Evolutionary conservation across 2,113 vertebrate genomes (phyloP).

Genomic region (Atractosteus spatula): DNA sequence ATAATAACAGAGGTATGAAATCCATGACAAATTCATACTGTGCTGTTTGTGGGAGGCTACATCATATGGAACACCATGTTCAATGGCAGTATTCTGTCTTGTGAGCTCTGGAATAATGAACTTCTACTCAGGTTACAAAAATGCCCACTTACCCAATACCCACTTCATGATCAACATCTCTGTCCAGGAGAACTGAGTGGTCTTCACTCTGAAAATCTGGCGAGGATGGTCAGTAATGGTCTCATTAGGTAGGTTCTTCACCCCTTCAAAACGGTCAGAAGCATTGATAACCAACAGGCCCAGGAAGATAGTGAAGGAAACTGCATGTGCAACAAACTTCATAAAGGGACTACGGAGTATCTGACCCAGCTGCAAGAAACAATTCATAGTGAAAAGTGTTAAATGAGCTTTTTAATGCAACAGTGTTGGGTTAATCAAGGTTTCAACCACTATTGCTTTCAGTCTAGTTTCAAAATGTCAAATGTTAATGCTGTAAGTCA

Average conservation of each 20-base stretch:
- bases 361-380: slow-evolving; percentile 79
- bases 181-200: slow-evolving; percentile 96
- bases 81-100: not conserved
- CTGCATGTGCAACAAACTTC: slow-evolving; percentile 96
- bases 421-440: too few species aligned
- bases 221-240: slow-evolving; percentile 92
- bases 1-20: too few species aligned
- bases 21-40: too few species aligned
- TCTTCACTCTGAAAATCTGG: slow-evolving; percentile 94
- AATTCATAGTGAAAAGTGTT: not conserved
- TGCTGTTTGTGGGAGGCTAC: too few species aligned
- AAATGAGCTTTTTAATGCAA: too few species aligned
- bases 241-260: slow-evolving; percentile 93
- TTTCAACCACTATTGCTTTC: too few species aligned
- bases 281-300: slow-evolving; percentile 88
- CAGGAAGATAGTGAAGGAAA: slow-evolving; percentile 94
- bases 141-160: slow-evolving; percentile 84
- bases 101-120: not conserved
- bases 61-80: not conserved
- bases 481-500: too few species aligned
- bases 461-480: too few species aligned
- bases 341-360: slow-evolving; percentile 94
- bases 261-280: slow-evolving; percentile 91
- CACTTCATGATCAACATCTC: slow-evolving; percentile 97
- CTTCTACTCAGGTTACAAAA: too few species aligned